Evolutionary conservation across 2,113 vertebrate species (phyloP), one percentile per base, ranked within the genome.

Genomic region (Penelope pileata): DNA sequence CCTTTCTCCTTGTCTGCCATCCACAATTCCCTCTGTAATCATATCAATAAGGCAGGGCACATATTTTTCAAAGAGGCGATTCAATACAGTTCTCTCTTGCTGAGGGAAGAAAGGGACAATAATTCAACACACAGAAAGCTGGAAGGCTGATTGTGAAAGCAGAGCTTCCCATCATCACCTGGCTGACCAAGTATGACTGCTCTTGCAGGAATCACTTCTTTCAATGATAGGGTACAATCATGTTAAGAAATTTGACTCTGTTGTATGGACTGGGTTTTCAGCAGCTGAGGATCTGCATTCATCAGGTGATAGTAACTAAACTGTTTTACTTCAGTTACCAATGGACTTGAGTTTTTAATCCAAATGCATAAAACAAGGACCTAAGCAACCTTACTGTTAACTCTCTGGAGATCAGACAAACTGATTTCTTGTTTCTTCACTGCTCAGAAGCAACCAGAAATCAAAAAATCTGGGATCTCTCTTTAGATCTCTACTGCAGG

Each of bases 1-100:
- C 88, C 96, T 99, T 92, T 98, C 91, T n/a, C 97, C 98, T 21
- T 98, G 99, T 89, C 89, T 98, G 11, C 99, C 99, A 3, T 99
- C 98, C 62, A 98, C 97, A 16, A 99, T 90, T 42, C 99, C 99
- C 38, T 99, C 98, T 77, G 99, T 84, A n/a, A 99, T 99, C 98
- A 99, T 95, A 24, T 98, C 98, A 13, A 99, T 98, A 68, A 98
- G 98, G 26, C 64, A 91, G 32, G 98, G 99, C 42, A 99, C 98
- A 1, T 99, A 99, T 85, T 99, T 99, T 73, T 98, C 95, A 97
- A 99, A 99, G 34, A 99, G 95, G 16, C 16, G 89, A 40, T 98
- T 83, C 56, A 99, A 96, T 9, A 97, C 81, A 21, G 51, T 58
- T 86, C 97, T 98, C 75, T 99, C 98, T 96, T 97, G 83, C 97